A percentile compares a stretch with the other conserved stretches of the same genome.
Evolutionary conservation across 2,113 vertebrate genomes (phyloP).

Genomic region (Percopsis transmontana): DNA sequence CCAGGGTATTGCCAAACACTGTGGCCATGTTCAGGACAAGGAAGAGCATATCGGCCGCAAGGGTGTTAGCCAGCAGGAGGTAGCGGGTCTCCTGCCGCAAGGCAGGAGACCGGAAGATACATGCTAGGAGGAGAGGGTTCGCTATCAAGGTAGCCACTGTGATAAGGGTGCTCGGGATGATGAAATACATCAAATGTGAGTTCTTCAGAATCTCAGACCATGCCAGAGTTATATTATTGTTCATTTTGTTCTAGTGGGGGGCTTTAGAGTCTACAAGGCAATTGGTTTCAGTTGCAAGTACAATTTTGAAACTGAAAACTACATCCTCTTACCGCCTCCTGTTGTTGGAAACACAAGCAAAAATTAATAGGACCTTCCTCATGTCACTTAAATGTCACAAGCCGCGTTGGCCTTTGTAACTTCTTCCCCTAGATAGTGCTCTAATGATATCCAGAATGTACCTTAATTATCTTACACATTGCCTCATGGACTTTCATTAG

Average conservation of each 20-base stretch:
- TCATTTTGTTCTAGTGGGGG: neutral
- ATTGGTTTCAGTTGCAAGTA: neutral
- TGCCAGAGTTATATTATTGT: slow-evolving; percentile 43
- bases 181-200: slow-evolving; percentile 65
- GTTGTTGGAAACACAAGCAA: slow-evolving; percentile 17
- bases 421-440: neutral
- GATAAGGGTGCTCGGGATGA: slow-evolving; percentile 71
- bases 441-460: neutral
- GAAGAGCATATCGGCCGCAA: slow-evolving; percentile 77
- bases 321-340: slow-evolving; percentile 27
- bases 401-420: neutral
- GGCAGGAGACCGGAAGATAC: slow-evolving; percentile 66
- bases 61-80: slow-evolving; percentile 79
- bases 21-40: slow-evolving; percentile 71
- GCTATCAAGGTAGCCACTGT: slow-evolving; percentile 65
- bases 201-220: slow-evolving; percentile 49
- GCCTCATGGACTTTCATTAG: slow-evolving; percentile 6
- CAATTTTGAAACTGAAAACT: neutral
- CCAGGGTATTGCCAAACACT: slow-evolving; percentile 51
- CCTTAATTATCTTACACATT: neutral
- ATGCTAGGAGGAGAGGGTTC: slow-evolving; percentile 72
- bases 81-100: slow-evolving; percentile 79
- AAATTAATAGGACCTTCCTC: neutral
- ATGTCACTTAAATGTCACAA: neutral
- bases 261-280: neutral